Evolutionary conservation across 23 tunicate genomes (phyloP).

Genomic region (Botrylloides violaceus): DNA sequence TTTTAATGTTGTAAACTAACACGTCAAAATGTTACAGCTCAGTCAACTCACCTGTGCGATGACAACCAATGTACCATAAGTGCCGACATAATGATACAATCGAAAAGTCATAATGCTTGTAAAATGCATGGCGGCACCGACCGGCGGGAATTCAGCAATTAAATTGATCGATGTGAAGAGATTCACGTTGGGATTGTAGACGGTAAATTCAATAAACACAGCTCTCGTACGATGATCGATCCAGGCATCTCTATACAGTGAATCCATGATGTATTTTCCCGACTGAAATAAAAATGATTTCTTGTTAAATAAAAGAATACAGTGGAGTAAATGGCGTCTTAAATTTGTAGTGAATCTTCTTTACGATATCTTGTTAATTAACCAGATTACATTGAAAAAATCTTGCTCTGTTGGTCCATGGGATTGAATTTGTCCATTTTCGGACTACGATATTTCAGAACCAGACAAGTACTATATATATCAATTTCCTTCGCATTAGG

Average conservation of each 20-base stretch:
- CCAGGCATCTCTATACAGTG: slow-evolving; percentile 59
- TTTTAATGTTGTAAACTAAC: no score
- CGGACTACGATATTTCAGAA: no score
- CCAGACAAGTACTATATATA: no score
- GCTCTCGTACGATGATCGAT: slow-evolving; percentile 78
- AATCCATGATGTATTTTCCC: slow-evolving; percentile 35
- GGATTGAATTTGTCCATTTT: background rate
- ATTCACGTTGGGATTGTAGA: slow-evolving; percentile 91
- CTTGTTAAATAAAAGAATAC: no score
- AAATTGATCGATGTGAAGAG: slow-evolving; percentile 74
- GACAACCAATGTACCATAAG: slow-evolving; percentile 77
- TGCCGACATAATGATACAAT: slow-evolving; percentile 80
- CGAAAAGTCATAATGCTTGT: slow-evolving; percentile 71
- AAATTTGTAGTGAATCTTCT: no score
- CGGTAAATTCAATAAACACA: slow-evolving; percentile 81
- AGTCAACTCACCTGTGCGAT: slow-evolving; percentile 68
- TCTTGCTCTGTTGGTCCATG: background rate
- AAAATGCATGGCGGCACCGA: slow-evolving; percentile 83
- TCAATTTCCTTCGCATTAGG: no score
- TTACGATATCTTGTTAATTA: no score
- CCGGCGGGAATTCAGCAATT: slow-evolving; percentile 90
- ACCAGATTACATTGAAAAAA: no score
- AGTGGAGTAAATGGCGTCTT: no score
- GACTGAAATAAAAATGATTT: slow-evolving; percentile 40
- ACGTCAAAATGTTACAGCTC: no score